A percentile compares a stretch with the other conserved stretches of the same genome.
These are phyloP conservation scores for Poeciliopsis gracilis DNA, from an alignment of 2,797 vertebrate genomes.

Conservation along the genomic window DNA sequence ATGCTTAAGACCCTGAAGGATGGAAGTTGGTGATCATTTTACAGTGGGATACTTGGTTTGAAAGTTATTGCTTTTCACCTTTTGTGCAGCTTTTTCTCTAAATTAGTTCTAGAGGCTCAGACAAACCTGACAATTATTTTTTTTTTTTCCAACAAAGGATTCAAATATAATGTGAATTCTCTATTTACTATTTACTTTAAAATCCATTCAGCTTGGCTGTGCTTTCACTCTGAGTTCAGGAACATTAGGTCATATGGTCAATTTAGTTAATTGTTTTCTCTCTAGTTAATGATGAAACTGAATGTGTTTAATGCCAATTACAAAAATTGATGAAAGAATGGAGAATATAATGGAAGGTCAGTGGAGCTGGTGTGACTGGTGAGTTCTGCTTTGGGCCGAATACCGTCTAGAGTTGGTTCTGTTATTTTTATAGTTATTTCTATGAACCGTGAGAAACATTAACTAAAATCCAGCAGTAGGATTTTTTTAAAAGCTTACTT, in stretches of 20 bases:
- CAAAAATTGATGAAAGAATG: not conserved
- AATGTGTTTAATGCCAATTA: not conserved
- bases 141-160: not conserved
- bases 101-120: not conserved
- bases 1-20: not conserved
- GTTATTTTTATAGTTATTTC: not conserved
- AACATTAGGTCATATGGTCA: not conserved
- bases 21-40: not conserved
- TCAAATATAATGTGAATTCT: not conserved
- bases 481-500: conserved; percentile 7
- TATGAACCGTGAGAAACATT: not conserved
- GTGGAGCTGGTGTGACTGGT: not conserved
- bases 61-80: not conserved
- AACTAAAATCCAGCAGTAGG: not conserved
- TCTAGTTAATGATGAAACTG: not conserved
- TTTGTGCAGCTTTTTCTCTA: not conserved
- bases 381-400: not conserved
- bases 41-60: too few relatives aligned
- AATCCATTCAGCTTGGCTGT: too few relatives aligned
- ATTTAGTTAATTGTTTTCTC: not conserved
- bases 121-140: not conserved
- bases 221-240: not conserved
- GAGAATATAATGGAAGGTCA: not conserved
- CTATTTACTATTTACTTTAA: not conserved
- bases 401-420: not conserved